phyloP scores from a whole-genome alignment of 2,113 vertebrate species.

The Microcebus jonahi region DNA sequence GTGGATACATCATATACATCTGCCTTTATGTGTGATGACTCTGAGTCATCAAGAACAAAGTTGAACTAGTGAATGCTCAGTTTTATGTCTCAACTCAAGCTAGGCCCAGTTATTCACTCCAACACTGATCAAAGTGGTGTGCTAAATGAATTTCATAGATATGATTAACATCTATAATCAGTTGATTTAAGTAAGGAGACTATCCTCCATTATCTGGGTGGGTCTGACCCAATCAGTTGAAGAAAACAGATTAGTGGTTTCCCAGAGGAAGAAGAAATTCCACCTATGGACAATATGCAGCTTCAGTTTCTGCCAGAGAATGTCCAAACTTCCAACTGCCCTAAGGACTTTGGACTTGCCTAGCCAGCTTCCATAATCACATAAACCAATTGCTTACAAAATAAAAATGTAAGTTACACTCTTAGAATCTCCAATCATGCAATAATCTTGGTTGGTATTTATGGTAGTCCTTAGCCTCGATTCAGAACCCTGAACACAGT shows the following conservation, averaged over 20 bases:
- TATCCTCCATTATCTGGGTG: not conserved
- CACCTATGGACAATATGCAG: not conserved
- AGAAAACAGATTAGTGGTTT: not conserved
- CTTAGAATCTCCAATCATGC: not conserved
- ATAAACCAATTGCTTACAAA: not conserved
- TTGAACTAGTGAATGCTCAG: not conserved
- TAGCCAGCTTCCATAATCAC: not conserved
- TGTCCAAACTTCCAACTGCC: not conserved
- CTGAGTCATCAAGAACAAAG: not conserved
- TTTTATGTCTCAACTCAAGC: not conserved
- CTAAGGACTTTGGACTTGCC: not conserved
- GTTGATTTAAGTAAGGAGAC: not conserved
- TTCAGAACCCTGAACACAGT: not conserved
- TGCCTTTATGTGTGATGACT: not conserved
- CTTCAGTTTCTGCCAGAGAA: not conserved
- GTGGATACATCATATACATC: not conserved
- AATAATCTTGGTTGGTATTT: not conserved
- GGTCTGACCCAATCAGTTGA: not conserved
- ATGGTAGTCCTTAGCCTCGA: not conserved
- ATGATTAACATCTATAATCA: not conserved
- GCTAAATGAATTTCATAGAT: not conserved
- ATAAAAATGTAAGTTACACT: not conserved
- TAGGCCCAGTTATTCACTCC: not conserved
- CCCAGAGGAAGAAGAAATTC: not conserved
- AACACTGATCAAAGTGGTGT: not conserved